Evolutionary conservation across 2,888 invertebrate species (phyloP).

Genomic region (Pandemis corylana): DNA sequence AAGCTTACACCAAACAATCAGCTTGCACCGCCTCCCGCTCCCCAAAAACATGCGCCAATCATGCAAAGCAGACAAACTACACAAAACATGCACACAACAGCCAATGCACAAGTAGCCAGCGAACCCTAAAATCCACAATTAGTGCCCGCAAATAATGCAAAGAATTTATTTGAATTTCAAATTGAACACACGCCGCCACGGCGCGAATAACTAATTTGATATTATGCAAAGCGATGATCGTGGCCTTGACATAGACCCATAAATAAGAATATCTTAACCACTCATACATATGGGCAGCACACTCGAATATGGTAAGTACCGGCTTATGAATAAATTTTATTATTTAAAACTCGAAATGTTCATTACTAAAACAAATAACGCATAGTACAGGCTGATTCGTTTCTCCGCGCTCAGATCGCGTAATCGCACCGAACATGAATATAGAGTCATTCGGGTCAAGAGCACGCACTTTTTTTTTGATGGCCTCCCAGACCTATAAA

Average conservation of each 20-base stretch:
- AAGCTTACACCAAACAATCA: no score
- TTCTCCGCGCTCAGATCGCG: neutral
- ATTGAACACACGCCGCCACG: constrained; percentile 65
- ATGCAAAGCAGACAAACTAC: constrained; percentile 25
- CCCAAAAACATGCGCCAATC: neutral
- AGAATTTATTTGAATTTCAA: constrained; percentile 82
- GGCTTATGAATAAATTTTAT: constrained; percentile 85
- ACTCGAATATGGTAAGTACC: constrained; percentile 83
- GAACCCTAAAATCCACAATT: constrained; percentile 60
- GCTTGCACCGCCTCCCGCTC: neutral
- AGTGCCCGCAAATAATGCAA: constrained; percentile 54
- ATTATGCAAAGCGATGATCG: constrained; percentile 82
- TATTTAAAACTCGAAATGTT: constrained; percentile 84
- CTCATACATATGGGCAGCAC: constrained; percentile 84
- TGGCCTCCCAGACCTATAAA: no score
- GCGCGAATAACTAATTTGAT: constrained; percentile 83
- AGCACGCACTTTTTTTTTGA: no score
- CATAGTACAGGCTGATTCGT: constrained; percentile 79
- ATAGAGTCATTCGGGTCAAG: no score
- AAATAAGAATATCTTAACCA: constrained; percentile 84
- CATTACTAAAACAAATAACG: constrained; percentile 84
- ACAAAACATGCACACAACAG: constrained; percentile 42
- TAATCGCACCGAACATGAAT: constrained; percentile 10
- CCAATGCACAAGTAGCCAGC: constrained; percentile 53
- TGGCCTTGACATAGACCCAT: constrained; percentile 84